Conservation (phyloP, 1,140 invertebrate genomes). For the Saccostrea cuccullata region DNA sequence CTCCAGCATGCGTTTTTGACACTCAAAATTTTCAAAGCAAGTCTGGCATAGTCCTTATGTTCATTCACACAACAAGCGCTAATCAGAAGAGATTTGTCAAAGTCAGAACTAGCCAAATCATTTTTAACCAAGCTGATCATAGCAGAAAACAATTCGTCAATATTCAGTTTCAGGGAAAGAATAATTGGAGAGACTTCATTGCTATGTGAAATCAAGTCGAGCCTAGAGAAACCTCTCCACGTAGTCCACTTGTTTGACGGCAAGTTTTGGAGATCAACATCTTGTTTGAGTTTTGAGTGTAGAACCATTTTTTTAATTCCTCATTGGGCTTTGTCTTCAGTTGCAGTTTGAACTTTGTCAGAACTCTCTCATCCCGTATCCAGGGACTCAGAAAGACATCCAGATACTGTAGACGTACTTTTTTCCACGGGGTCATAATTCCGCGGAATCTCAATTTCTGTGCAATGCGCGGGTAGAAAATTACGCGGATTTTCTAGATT, state of each 20-base stretch:
- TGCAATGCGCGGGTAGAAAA: too few relatives aligned
- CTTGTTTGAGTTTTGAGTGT: not conserved
- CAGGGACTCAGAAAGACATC: not conserved
- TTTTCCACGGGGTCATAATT: too few relatives aligned
- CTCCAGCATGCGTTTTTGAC: not conserved
- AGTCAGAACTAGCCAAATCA: not conserved
- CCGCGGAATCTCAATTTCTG: too few relatives aligned
- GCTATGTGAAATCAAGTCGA: not conserved
- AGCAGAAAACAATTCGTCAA: not conserved
- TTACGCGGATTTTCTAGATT: too few relatives aligned
- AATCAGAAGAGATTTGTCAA: not conserved
- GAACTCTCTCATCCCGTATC: not conserved
- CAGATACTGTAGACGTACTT: too few relatives aligned
- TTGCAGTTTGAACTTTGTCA: not conserved
- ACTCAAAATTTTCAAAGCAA: not conserved
- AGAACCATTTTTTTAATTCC: not conserved
- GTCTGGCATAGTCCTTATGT: slow-evolving; percentile 1
- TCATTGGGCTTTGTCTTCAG: not conserved
- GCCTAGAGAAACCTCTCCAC: not conserved
- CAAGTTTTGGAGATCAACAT: not conserved
- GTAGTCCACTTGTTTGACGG: not conserved
- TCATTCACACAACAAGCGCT: not conserved
- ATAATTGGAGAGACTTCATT: not conserved
- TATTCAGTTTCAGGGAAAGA: not conserved
- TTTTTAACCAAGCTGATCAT: not conserved